Evolutionary conservation across 2,113 vertebrate species (phyloP), one percentile per base, ranked within the genome.

Genomic region (Carassius auratus): DNA sequence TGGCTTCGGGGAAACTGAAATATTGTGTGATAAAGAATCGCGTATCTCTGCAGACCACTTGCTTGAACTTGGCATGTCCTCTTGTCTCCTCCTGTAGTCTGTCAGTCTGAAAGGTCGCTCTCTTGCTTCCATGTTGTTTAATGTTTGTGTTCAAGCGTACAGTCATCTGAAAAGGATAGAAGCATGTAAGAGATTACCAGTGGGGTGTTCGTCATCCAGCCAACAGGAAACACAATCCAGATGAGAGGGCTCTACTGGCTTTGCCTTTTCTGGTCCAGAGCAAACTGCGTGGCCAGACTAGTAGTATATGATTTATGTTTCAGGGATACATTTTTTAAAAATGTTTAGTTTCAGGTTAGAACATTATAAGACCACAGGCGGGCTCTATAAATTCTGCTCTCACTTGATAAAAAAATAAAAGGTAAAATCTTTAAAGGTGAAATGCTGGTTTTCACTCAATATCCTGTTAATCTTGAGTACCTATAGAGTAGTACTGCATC

Each of bases 171-270:
- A 66, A 73, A 33, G 9, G 59, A 84, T 85, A 23, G 21, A 79
- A 36, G 19, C 12, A 66, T 90, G 84, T 89, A 85, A 89, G 87
- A 86, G 64, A 86, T 83, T 64, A 89, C 81, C 23, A 86, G 52
- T 23, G 26, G 14, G 75, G 79, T 74, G 83, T 78, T 57, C 59
- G 85, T 88, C 86, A 88, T 80, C 68, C 4, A 1, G 69, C 83
- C 71, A 84, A 87, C 81, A 92, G 89, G 88, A 92, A 92, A 92
- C 91, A 83, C 78, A 75, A 81, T 91, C 90, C 90, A 91, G 91
- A 92, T 93, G 90, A 92, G 88, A 87, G 88, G 81, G 83, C 75
- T 81, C 76, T 59, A 87, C 36, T 88, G 79, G 84, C 85, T 88
- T 87, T 90, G 85, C 83, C 81, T 57, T 87, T 79, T 86, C 23